phyloP scores from a whole-genome alignment of 2,888 invertebrate genomes.

The Strigamia transsilvanica region DNA sequence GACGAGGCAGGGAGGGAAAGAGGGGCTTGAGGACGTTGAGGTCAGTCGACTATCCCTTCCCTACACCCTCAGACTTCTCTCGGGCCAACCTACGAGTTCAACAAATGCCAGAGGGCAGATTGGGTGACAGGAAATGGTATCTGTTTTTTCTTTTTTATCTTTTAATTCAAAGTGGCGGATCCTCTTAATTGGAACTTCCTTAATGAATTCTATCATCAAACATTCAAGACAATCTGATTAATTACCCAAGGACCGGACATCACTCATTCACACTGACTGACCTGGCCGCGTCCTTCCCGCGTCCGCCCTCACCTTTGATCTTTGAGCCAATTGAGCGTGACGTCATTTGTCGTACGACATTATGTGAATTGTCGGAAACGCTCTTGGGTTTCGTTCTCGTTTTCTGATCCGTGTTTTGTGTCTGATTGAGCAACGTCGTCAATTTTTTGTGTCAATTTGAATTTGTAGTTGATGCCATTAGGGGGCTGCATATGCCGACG shows the following conservation, averaged over 20 bases:
- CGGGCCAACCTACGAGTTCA: conserved; percentile 22
- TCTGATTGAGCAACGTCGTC: conserved; percentile 30
- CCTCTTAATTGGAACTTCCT: conserved; percentile 53
- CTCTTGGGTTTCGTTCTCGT: conserved; percentile 7
- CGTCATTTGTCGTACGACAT: conserved; percentile 11
- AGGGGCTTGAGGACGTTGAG: conserved; percentile 5
- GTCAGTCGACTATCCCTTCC: conserved; percentile 21
- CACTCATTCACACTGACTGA: conserved; percentile 26
- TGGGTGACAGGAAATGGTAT: conserved; percentile 30
- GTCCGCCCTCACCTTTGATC: conserved; percentile 26
- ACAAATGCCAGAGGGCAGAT: conserved; percentile 15
- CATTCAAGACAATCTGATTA: conserved; percentile 30
- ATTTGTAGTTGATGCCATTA: conserved; percentile 17
- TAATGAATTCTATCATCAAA: conserved; percentile 50
- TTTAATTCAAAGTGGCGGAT: conserved; percentile 30
- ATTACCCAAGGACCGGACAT: conserved; percentile 26
- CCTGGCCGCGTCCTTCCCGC: conserved; percentile 30
- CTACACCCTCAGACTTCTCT: conserved; percentile 1
- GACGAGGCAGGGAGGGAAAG: background rate
- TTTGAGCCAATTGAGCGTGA: conserved; percentile 2
- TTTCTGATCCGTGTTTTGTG: conserved; percentile 30
- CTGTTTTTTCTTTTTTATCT: conserved; percentile 26
- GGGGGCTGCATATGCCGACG: conserved; percentile 3
- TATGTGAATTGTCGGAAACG: conserved; percentile 1
- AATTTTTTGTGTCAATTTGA: conserved; percentile 30